Base-by-base conservation (phyloP, 2,888 invertebrate genomes). In the Encarsia formosa region DNA sequence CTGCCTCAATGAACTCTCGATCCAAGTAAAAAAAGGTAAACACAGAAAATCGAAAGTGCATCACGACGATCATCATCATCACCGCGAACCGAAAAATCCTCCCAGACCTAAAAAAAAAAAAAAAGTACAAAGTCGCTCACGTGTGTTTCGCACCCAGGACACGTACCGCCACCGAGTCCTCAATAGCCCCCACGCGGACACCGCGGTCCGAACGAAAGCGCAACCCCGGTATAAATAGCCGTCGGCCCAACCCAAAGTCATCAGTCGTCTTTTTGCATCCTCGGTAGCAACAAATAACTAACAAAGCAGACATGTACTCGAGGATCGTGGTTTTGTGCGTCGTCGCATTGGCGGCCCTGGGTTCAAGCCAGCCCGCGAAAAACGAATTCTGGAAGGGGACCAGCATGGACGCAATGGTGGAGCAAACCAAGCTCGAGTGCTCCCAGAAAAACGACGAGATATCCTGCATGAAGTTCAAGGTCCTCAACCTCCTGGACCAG, bases 391-490 rank as follows among this genome's bases (percentile, higher is more conserved):
- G 84, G 85, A 84, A 84, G 65, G 83, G 82, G 56, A 84, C 84
- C 15, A 80, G 83, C 62, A 81, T 88, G 79, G 85, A 87, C 65
- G 77, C 81, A 47, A 79, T 86, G 76, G 84, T 89, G 41, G 86
- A 86, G 66, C 87, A 87, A 74, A 87, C 88, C 79, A 81, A 84
- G 67, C 79, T 79, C 49, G 84, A 86, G 67, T 91, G 90, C 73
- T 79, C 81, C 34, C 83, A 83, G 63, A 85, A 86, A 62, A 84
- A 84, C 62, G 88, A 89, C 71, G 85, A 87, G 18, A 80, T 88
- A 51, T 85, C 88, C 59, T 91, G 91, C 76, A 83, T 90, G 75
- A 89, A 90, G 75, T 87, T 84, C 78, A 88, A 87, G 72, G 86
- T 88, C 58, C 84, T 90, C 78, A 84, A 85, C 58, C 80, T 88